Base-by-base conservation (phyloP, 2,888 invertebrate genomes). In the Dryocosmus kuriphilus region DNA sequence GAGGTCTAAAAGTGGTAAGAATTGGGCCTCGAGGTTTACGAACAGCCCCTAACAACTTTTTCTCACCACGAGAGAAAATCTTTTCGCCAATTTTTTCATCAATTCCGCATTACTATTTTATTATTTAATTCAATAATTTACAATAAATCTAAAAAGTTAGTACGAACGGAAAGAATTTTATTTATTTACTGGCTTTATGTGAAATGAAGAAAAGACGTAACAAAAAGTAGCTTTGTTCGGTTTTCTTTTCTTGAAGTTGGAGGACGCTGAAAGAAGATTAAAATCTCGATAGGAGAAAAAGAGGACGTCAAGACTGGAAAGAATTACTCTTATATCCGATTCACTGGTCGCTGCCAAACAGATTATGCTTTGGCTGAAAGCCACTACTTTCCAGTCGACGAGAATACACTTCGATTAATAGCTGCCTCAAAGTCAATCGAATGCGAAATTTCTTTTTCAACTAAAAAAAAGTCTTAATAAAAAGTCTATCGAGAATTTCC, bases 361-460 rank as follows among this genome's bases (percentile, higher is more conserved):
- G 81, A 81, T 82, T 79, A 80, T 80, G 77, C 79, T 79, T 80
- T 81, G 82, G 81, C 81, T 78, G 71, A 75, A 78, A 79, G 81
- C 81, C 82, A 71, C 71, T 71, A 71, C 30, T 71, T 71, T 71
- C 71, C 71, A 71, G 32, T 71, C 71, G 46, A 51, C 46, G 22
- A 57, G 57, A 71, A 71, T 71, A 71, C 78, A 79, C 73, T 81
- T 83, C 83, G 82, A 86, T 86, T 85, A 85, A 83, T 85, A 78
- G 85, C 81, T 84, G 81, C 79, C 84, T 83, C 82, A 81, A 80
- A 85, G 81, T 85, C 86, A 86, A 86, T 86, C 81, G 81, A 82
- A 85, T 81, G 81, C 83, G 82, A 85, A 85, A 86, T 79, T 73
- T 71, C 19, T 35, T 35, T n/a, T 24, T 57, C 11, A 46, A 14